A percentile compares a stretch with the other conserved stretches of the same genome.
These are phyloP conservation scores for Megaceryle alcyon DNA, from an alignment of 2,797 vertebrate genomes.

Conservation along the genomic window DNA sequence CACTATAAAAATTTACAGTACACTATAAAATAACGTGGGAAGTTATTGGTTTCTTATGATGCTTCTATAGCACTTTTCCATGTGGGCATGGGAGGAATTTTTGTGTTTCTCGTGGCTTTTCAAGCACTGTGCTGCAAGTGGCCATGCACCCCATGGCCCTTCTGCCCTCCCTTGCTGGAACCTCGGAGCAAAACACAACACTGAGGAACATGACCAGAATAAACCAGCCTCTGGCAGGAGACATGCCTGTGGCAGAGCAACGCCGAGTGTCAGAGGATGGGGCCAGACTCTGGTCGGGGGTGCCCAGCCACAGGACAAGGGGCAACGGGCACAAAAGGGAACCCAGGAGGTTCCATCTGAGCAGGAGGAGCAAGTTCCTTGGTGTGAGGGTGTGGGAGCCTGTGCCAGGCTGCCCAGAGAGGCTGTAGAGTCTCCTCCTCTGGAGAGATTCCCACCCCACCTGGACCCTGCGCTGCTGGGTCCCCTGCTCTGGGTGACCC, in stretches of 20 bases:
- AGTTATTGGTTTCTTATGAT: neutral
- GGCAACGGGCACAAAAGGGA: neutral
- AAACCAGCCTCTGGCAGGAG: fast-evolving
- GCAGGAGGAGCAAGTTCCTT: neutral
- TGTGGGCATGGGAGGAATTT: fast-evolving
- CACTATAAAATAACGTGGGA: neutral
- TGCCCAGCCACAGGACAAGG: too few species aligned
- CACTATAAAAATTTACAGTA: neutral
- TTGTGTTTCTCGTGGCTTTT: neutral
- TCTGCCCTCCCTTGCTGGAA: neutral
- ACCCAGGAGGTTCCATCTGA: neutral
- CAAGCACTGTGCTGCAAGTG: neutral
- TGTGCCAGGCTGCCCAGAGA: neutral
- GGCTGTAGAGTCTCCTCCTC: neutral
- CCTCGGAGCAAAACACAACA: fast-evolving
- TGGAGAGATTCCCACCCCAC: neutral
- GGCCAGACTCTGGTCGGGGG: too few species aligned
- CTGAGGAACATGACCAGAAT: neutral
- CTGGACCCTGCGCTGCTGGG: neutral
- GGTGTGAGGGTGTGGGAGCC: too few species aligned
- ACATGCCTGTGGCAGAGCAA: fast-evolving
- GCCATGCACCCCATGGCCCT: fast-evolving
- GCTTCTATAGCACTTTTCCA: neutral
- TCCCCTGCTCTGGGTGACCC: neutral
- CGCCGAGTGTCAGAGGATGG: neutral